phyloP scores from a whole-genome alignment of 2,888 invertebrate species.

The Drosophila anomalipes region DNA sequence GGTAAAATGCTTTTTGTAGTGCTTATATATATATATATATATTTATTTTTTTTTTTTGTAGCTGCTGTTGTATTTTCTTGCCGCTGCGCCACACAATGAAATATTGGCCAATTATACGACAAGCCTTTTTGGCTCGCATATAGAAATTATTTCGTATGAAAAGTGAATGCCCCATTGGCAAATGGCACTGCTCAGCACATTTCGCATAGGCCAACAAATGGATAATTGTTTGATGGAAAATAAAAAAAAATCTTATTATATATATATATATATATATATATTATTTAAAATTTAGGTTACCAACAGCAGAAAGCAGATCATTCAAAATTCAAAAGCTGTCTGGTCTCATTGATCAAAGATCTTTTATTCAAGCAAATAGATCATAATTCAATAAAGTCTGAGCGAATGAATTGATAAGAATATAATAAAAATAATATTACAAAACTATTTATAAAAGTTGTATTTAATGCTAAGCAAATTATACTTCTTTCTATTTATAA shows the following conservation, averaged over 20 bases:
- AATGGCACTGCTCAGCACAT: constrained; percentile 15
- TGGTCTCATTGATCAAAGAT: neutral
- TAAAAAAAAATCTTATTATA: neutral
- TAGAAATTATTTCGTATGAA: constrained; percentile 56
- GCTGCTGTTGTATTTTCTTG: constrained; percentile 33
- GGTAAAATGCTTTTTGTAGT: constrained; percentile 56
- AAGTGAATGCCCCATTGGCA: constrained; percentile 64
- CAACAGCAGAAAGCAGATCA: neutral
- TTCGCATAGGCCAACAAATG: constrained; percentile 34
- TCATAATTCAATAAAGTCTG: neutral
- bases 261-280: neutral
- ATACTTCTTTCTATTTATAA: neutral
- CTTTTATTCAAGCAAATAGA: neutral
- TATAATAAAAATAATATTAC: neutral
- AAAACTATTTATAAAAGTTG: neutral
- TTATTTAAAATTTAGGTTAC: constrained; percentile 16
- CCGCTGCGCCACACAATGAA: constrained; percentile 57
- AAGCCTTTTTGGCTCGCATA: constrained; percentile 45
- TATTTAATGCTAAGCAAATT: neutral
- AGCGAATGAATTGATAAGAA: neutral
- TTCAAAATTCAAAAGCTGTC: neutral
- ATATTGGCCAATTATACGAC: constrained; percentile 67
- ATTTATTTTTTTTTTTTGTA: neutral
- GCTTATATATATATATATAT: neutral
- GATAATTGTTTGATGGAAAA: constrained; percentile 11